These are phyloP conservation scores for Lutra lutra DNA, from an alignment of 2,797 vertebrate species.

Conservation along the genomic window DNA sequence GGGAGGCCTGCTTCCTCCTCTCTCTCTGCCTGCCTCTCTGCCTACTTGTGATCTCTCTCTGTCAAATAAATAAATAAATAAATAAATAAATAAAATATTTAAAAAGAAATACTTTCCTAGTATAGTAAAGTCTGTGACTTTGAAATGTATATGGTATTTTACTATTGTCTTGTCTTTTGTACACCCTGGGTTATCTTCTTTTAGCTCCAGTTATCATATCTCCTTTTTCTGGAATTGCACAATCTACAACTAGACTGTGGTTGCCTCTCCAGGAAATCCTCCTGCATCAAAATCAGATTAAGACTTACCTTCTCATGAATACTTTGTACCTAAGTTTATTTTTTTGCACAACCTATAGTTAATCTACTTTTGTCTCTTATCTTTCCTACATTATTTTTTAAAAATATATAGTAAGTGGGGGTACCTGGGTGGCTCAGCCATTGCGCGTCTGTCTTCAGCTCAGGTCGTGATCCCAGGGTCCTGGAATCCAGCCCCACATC, in stretches of 20 bases:
- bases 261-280: background rate
- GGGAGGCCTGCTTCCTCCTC: too few species aligned
- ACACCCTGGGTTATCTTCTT: background rate
- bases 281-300: background rate
- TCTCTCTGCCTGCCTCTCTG: too few species aligned
- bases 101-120: too few species aligned
- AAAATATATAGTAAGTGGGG: background rate
- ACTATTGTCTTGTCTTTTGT: background rate
- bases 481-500: too few species aligned
- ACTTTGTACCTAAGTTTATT: background rate
- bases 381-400: background rate
- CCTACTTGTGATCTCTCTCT: too few species aligned
- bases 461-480: too few species aligned
- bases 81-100: too few species aligned
- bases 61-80: too few species aligned
- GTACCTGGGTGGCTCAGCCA: too few species aligned
- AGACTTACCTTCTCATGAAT: background rate
- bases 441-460: too few species aligned
- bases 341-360: background rate
- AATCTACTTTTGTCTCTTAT: conserved; percentile 1
- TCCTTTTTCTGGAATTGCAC: background rate
- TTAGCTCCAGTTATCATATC: background rate
- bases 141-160: background rate
- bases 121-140: background rate
- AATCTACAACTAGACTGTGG: background rate